Base-by-base conservation (phyloP, 2,797 vertebrate genomes). In the Coluber constrictor region DNA sequence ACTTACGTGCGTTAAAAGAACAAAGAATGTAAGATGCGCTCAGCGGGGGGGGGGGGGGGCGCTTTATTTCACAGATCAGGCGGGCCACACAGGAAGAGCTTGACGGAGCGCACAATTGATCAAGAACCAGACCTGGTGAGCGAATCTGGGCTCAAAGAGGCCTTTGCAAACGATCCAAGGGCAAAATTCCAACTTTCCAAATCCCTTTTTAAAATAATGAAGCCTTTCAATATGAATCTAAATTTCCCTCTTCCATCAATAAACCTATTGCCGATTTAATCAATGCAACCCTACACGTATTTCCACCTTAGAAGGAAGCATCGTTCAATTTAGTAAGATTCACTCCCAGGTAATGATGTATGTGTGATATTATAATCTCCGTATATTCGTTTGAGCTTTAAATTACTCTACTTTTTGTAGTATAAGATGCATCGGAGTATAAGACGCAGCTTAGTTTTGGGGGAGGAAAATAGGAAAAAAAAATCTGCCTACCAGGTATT, bases 181-280 rank as follows among this genome's bases (percentile, higher is more conserved):
- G 66, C 66, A 74, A 16, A 8, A 32, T 37, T 74, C 66, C 66
- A 74, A 9, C 16, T 32, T 18, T 20, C 37, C 0, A 47, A 63
- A 57, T 93, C 43, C 51, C 83, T 92, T 95, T 92, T 29, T 93
- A 32, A 93, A 83, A 57, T 47, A 57, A 23, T 79, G 23, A 27
- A n/a, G 23, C 55, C 13, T 79, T 25, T 66, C 60, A 87, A 60
- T 66, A 29, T 27, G 20, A 88, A 55, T 92, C 86, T 43, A 74
- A 20, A 32, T 79, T 12, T 74, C 20, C 27, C 8, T 87, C 43
- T 4, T 27, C 32, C 32, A 47, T 92, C 57, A 70, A 29, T 79
- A 54, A 47, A 10, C 8, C 23, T 47, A 47, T 83, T 83, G 43
- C 70, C 7, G 3, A 74, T 74, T 74, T 74, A 18, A 47, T 83